Evolutionary conservation across 2,113 vertebrate species (phyloP), one percentile per base, ranked within the genome.

Genomic region (Canis aureus): DNA sequence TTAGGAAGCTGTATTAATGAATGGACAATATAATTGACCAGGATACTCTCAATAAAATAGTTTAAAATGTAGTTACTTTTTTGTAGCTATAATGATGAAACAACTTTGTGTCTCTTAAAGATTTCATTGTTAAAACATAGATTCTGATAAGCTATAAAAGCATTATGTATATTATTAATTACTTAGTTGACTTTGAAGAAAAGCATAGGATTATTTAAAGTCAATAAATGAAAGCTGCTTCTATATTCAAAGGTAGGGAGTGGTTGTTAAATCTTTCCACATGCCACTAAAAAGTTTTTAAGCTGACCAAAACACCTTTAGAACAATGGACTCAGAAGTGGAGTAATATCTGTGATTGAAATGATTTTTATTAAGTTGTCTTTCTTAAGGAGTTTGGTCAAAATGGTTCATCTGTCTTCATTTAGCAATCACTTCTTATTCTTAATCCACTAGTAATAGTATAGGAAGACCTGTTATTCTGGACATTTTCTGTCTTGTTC

Each of bases 111-210:
- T 35, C 17, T 64, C 27, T 95, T 96, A 97, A 96, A 97, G 97
- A 94, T 97, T 97, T 98, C 57, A 95, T 53, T 71, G 80, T 88
- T 82, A 71, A 38, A 38, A 71, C 20, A 80, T 93, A 94, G 87
- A 96, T 49, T 79, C 88, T 95, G 89, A 93, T 83, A 97, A 98
- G 98, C 85, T 43, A 55, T 64, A 95, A 89, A 96, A 89, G 93
- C 93, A 97, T 82, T 94, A 90, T 89, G 32, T 91, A 81, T 93
- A 96, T 98, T 98, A 97, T 95, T 97, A 98, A 97, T 43, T 95
- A 84, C 71, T 97, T 69, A 38, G 57, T 73, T 98, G 89, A 96
- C 96, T 94, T 8, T 94, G 92, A 97, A 98, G 97, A 98, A 97
- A 74, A 96, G 20, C 92, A 80, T 96, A 89, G 78, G 32, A 67